Evolutionary conservation across 2,888 invertebrate genomes (phyloP).

Genomic region (Noctuana brunneofusca): DNA sequence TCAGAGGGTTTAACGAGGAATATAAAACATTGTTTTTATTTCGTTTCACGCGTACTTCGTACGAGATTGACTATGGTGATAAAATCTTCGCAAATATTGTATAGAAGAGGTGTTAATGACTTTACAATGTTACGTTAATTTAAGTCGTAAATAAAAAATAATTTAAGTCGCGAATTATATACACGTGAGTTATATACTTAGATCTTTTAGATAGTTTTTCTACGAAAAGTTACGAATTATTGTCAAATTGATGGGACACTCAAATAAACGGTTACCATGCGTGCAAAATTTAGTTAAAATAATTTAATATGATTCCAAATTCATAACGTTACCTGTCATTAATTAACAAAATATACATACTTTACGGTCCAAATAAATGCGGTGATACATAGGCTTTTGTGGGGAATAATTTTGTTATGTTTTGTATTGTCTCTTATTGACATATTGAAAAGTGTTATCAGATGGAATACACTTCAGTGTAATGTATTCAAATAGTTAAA

Average conservation of each 20-base stretch:
- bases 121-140: neutral
- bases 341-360: neutral
- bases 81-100: conserved; percentile 1
- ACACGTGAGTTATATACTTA: too few species aligned
- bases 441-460: neutral
- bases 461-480: neutral
- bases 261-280: too few species aligned
- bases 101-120: neutral
- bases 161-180: too few species aligned
- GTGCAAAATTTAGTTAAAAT: too few species aligned
- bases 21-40: conserved; percentile 24
- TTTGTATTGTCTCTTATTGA: neutral
- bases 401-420: neutral
- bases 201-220: too few species aligned
- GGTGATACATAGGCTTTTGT: neutral
- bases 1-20: too few species aligned
- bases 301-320: too few species aligned
- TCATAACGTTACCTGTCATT: neutral
- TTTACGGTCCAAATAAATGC: neutral
- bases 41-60: conserved; percentile 4
- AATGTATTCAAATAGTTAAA: neutral
- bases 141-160: too few species aligned
- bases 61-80: conserved; percentile 10
- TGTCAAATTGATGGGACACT: too few species aligned
- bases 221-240: too few species aligned